phyloP scores from a whole-genome alignment of 2,797 vertebrate species.

The Cynodonichthys magdalenae region DNA sequence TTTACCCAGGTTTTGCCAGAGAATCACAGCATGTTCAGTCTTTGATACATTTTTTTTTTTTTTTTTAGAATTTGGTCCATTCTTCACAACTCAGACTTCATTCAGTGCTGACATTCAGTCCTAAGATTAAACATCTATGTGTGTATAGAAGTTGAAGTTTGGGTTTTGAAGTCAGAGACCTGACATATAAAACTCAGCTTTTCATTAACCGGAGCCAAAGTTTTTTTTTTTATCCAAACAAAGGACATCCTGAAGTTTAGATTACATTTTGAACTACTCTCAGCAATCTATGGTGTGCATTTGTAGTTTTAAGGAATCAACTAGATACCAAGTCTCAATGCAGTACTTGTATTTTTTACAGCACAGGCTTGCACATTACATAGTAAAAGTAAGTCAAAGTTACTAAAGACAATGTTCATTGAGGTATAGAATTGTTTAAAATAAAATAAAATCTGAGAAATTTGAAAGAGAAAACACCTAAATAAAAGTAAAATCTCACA shows the following conservation, averaged over 20 bases:
- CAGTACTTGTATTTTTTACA: too few species aligned
- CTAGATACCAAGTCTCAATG: too few species aligned
- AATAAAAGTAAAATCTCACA: not conserved
- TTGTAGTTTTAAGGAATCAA: not conserved
- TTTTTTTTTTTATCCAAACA: not conserved
- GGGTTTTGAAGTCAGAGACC: not conserved
- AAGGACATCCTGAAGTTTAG: not conserved
- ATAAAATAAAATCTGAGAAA: not conserved
- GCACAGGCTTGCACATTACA: too few species aligned
- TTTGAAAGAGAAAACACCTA: slow-evolving; percentile 6
- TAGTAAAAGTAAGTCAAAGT: not conserved
- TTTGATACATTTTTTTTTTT: not conserved
- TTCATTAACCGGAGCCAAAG: not conserved
- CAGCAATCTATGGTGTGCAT: not conserved
- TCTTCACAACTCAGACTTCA: slow-evolving; percentile 1
- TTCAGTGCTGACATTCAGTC: not conserved
- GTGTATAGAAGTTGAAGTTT: not conserved
- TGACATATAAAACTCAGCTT: not conserved
- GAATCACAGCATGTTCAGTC: not conserved
- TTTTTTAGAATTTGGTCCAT: too few species aligned
- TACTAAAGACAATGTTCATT: not conserved
- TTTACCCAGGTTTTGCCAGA: not conserved
- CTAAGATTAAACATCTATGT: not conserved
- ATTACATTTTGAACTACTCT: not conserved
- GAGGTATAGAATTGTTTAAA: not conserved